Evolutionary conservation across 2,797 vertebrate genomes (phyloP), one percentile per base, ranked within the genome.

Genomic region (Acanthornis magna): DNA sequence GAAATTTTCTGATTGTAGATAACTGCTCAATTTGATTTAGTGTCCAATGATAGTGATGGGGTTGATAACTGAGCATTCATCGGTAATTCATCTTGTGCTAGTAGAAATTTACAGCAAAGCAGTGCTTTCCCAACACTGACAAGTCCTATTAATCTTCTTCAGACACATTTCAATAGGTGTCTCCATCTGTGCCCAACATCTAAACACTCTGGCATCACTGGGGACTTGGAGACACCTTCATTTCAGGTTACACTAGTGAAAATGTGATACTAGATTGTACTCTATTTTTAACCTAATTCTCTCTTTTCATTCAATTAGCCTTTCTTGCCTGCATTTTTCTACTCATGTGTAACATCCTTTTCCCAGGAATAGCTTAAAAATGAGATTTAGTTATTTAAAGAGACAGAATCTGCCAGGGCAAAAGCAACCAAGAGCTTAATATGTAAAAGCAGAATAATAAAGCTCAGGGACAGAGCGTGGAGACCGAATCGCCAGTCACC

Each of bases 131-230:
- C 97, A 98, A 97, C 98, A 97, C 97, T 98, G 98, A 98, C 98
- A 98, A 98, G 97, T 97, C 97, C 98, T 98, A 98, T 98, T 98
- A 98, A 98, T 98, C 98, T 98, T 98, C 98, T 97, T 98, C 98
- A 98, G 98, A 98, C 98, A 98, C 98, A 98, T 98, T 98, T 98
- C 98, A 98, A 98, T 98, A 98, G 98, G 98, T 98, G 98, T 98
- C 97, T 98, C 97, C 98, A 98, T 98, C 98, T 98, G 97, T 96
- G 96, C 97, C 98, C 98, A 97, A 97, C 97, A 98, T 98, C 98
- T 98, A 98, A 98, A 98, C 97, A 96, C 94, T 96, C 96, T 95
- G 97, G 97, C 97, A 97, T 97, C 97, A 67, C 96, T 83, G 89
- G 97, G 55, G 95, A 97, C 97, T 97, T 72, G 84, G 93, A 98